Conservation (phyloP, 2,888 invertebrate genomes). For the Eilema griseolum region DNA sequence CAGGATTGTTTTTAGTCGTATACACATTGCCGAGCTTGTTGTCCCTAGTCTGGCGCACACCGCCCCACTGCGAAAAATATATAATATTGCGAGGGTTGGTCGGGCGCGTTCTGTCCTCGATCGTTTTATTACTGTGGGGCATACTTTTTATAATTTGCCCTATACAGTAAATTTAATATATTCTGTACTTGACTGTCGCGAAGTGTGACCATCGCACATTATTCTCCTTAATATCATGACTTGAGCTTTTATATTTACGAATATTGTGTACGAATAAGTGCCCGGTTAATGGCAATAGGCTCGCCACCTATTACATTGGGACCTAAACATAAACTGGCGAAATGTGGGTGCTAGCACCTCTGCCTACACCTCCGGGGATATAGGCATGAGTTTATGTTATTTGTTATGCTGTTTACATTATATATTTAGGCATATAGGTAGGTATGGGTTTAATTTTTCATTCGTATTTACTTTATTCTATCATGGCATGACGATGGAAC, state of each 20-base stretch:
- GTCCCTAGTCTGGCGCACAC: constrained; percentile 63
- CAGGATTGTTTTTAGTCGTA: constrained; percentile 40
- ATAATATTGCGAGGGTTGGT: constrained; percentile 73
- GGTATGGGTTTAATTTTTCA: not conserved
- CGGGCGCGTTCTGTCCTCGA: constrained; percentile 54
- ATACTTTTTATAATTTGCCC: constrained; percentile 54
- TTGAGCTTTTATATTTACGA: not conserved
- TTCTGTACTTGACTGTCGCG: not conserved
- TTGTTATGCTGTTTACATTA: not conserved
- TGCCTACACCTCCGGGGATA: no score
- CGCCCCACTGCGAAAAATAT: constrained; percentile 69
- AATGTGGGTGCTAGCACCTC: no score
- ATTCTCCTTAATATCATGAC: not conserved
- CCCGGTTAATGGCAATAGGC: no score
- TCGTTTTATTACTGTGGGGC: constrained; percentile 76
- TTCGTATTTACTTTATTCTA: not conserved
- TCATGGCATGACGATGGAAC: no score
- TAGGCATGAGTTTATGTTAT: no score
- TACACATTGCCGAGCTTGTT: constrained; percentile 47
- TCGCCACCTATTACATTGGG: no score
- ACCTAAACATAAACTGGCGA: no score
- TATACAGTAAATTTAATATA: not conserved
- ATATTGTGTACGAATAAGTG: no score
- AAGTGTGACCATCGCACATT: not conserved
- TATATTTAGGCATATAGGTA: not conserved